These are phyloP conservation scores for Rhinichthys klamathensis DNA, from an alignment of 2,113 vertebrate species.

Conservation along the genomic window DNA sequence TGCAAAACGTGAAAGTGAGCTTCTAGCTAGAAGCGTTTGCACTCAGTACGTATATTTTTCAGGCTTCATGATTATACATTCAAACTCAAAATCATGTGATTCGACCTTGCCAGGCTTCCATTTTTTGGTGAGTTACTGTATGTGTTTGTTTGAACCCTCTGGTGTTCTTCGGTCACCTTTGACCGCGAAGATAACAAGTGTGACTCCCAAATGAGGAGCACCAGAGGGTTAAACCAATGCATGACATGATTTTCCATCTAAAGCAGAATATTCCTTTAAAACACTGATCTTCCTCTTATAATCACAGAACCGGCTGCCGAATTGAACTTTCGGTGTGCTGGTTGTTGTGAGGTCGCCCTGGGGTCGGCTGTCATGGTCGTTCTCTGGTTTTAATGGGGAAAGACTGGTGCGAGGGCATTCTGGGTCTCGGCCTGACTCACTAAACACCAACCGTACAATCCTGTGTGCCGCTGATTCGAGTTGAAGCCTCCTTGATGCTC, in stretches of 20 bases:
- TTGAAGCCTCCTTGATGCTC: neutral
- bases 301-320: neutral
- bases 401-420: neutral
- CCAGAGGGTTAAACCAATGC: too few species aligned
- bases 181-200: too few species aligned
- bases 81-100: neutral
- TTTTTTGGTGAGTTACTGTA: neutral
- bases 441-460: neutral
- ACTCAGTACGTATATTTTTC: neutral
- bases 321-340: neutral
- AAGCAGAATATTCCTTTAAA: neutral
- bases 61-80: neutral
- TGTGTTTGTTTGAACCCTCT: neutral
- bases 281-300: neutral
- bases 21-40: neutral
- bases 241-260: neutral
- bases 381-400: neutral
- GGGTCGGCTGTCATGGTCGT: neutral
- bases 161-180: too few species aligned
- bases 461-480: neutral
- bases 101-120: neutral
- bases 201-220: too few species aligned
- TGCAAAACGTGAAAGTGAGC: constrained; percentile 12
- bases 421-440: neutral
- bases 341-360: neutral